Evolutionary conservation across 1,140 invertebrate species (phyloP).

Genomic region (Pectinophora gossypiella): DNA sequence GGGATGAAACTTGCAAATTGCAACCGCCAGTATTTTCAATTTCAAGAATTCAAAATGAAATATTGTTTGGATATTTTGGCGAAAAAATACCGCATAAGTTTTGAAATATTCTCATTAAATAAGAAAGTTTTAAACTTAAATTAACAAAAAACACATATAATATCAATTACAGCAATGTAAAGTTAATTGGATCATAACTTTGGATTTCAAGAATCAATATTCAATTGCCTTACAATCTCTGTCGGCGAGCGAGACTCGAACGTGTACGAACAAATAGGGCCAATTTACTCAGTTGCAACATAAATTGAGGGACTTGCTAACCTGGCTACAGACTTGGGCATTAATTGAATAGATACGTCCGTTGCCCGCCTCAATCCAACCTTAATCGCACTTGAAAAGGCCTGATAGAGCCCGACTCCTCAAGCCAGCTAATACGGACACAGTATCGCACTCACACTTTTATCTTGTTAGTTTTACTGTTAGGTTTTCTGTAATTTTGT

Average conservation of each 20-base stretch:
- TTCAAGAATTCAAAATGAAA: too few relatives aligned
- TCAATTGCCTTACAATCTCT: conserved; percentile 37
- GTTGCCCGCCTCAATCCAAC: conserved; percentile 53
- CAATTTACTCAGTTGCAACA: conserved; percentile 55
- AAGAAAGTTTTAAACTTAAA: too few relatives aligned
- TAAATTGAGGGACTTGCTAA: conserved; percentile 54
- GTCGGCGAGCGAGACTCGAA: conserved; percentile 26
- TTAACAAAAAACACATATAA: too few relatives aligned
- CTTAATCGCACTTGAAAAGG: conserved; percentile 67
- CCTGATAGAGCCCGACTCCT: conserved; percentile 38
- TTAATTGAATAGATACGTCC: conserved; percentile 72
- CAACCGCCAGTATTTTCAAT: too few relatives aligned
- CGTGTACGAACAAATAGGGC: conserved; percentile 44
- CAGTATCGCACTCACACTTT: conserved; percentile 50
- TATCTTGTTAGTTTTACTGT: conserved; percentile 34
- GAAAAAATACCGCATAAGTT: too few relatives aligned
- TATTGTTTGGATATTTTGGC: too few relatives aligned
- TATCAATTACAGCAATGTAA: too few relatives aligned
- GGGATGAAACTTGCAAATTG: too few relatives aligned
- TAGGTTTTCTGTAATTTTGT: too few relatives aligned
- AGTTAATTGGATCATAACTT: not conserved
- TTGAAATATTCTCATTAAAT: too few relatives aligned
- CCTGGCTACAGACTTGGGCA: conserved; percentile 47
- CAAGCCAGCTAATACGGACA: conserved; percentile 50
- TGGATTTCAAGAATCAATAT: conserved; percentile 29